phyloP scores from a whole-genome alignment of 2,113 vertebrate genomes.

The Chroicocephalus ridibundus region DNA sequence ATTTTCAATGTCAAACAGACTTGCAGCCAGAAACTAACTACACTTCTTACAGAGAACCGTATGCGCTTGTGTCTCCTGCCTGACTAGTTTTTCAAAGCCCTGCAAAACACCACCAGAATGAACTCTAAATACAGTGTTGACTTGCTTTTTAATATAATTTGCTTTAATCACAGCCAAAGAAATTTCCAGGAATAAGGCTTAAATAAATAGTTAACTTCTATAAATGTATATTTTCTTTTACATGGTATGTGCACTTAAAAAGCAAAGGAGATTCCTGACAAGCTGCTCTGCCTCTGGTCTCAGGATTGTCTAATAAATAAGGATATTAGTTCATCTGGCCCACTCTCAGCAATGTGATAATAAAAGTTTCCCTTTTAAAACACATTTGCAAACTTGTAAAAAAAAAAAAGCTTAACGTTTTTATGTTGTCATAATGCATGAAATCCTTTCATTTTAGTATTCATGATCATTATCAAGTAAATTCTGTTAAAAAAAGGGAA shows the following conservation, averaged over 20 bases:
- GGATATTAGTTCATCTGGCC: neutral
- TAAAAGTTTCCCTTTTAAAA: neutral
- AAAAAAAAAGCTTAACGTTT: neutral
- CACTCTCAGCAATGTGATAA: neutral
- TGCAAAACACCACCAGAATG: neutral
- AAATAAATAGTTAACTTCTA: neutral
- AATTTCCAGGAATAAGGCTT: neutral
- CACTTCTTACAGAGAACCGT: neutral
- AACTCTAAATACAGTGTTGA: neutral
- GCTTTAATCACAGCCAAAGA: neutral
- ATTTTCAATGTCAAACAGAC: conserved; percentile 29
- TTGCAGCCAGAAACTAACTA: conserved; percentile 12
- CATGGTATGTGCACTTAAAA: neutral
- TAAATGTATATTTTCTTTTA: neutral
- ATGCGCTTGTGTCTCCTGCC: neutral
- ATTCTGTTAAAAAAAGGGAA: neutral
- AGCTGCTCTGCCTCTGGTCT: neutral
- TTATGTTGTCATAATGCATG: neutral
- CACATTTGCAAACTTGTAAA: neutral
- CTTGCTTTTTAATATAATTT: neutral
- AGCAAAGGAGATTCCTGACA: neutral
- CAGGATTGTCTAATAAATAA: neutral
- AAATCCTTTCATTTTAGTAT: conserved; percentile 12
- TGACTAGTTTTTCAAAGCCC: neutral
- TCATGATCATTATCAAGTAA: neutral